phyloP scores from a whole-genome alignment of 2,888 invertebrate genomes.

The Troides helena region DNA sequence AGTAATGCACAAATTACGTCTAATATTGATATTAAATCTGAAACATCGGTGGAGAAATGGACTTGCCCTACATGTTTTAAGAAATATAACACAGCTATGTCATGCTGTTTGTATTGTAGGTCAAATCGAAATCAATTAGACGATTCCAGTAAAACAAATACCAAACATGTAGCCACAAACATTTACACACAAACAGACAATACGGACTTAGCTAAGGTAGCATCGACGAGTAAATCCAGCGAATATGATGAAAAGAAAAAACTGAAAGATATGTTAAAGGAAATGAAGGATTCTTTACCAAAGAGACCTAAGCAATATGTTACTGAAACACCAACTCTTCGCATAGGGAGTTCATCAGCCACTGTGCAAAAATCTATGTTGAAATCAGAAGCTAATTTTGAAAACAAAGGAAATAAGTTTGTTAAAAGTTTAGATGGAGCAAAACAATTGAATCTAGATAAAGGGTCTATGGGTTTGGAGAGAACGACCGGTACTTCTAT shows the following conservation, averaged over 20 bases:
- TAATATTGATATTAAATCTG: slow-evolving; percentile 7
- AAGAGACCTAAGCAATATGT: slow-evolving; percentile 73
- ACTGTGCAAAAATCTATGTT: slow-evolving; percentile 32
- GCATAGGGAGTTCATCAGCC: slow-evolving; percentile 50
- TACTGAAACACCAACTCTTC: slow-evolving; percentile 63
- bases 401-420: slow-evolving; percentile 16
- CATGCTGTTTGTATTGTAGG: slow-evolving; percentile 55
- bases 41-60: slow-evolving; percentile 45
- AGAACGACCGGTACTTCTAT: neutral
- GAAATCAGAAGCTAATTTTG: slow-evolving; percentile 25
- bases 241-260: slow-evolving; percentile 76
- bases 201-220: slow-evolving; percentile 26
- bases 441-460: slow-evolving; percentile 2
- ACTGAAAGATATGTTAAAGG: slow-evolving; percentile 86
- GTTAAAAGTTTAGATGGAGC: slow-evolving; percentile 8
- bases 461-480: neutral
- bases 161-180: slow-evolving; percentile 38
- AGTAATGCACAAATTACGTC: slow-evolving; percentile 16
- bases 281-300: slow-evolving; percentile 88
- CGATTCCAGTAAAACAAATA: slow-evolving; percentile 32
- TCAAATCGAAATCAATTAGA: slow-evolving; percentile 38
- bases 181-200: slow-evolving; percentile 52
- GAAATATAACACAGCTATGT: slow-evolving; percentile 58
- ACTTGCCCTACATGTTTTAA: slow-evolving; percentile 63
- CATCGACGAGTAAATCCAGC: slow-evolving; percentile 34